These are phyloP conservation scores for Ochotona curzoniae DNA, from an alignment of 2,113 vertebrate genomes.

Conservation along the genomic window DNA sequence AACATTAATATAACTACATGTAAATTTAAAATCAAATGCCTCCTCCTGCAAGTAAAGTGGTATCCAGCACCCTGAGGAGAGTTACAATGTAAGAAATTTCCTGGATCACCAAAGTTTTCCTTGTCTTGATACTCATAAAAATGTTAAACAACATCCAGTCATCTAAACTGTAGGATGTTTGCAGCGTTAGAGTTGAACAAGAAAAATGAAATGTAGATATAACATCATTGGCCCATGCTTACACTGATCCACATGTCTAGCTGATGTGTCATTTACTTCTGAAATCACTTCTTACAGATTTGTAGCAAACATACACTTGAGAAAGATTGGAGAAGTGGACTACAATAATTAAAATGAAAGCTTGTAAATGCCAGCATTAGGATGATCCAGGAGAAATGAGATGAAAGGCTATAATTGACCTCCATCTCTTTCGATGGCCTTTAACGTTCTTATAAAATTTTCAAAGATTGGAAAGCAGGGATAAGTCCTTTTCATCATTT, in stretches of 20 bases:
- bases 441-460: slow-evolving; percentile 9
- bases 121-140: too few species aligned
- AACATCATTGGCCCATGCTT: neutral
- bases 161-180: too few species aligned
- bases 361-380: neutral
- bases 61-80: too few species aligned
- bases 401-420: neutral
- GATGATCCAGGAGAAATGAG: neutral
- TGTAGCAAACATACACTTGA: neutral
- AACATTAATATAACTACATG: too few species aligned
- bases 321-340: neutral
- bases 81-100: too few species aligned
- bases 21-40: too few species aligned
- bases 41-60: too few species aligned
- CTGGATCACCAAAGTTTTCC: too few species aligned
- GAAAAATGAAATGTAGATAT: too few species aligned
- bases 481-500: neutral
- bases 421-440: neutral
- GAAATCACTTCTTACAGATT: neutral
- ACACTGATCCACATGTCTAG: neutral
- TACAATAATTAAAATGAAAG: slow-evolving; percentile 7
- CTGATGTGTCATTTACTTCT: neutral
- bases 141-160: too few species aligned
- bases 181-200: too few species aligned
- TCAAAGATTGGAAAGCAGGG: neutral